A percentile compares a stretch with the other conserved stretches of the same genome.
phyloP scores from a whole-genome alignment of 23 tunicate species.

The Oikopleura vanhoeffeni region DNA sequence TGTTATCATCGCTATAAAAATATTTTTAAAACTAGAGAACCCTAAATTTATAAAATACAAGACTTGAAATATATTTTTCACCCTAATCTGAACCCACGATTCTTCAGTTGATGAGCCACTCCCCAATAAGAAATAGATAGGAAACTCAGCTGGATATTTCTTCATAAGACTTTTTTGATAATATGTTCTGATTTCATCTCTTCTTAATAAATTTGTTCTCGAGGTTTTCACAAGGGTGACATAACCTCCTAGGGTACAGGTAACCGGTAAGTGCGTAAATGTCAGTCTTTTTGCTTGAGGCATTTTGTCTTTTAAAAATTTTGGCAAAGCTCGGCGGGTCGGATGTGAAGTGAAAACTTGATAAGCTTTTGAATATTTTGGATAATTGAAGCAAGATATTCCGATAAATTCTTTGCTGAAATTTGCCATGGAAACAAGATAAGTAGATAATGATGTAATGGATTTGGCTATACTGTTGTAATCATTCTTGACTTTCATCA shows the following conservation, averaged over 20 bases:
- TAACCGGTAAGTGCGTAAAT: background rate
- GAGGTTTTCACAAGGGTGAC: background rate
- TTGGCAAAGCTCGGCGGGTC: background rate
- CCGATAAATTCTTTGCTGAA: background rate
- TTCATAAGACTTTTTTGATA: background rate
- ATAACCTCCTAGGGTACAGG: background rate
- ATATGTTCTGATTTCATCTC: background rate
- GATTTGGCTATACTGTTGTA: background rate
- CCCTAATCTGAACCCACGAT: background rate
- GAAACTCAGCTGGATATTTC: background rate
- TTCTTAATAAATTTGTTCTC: background rate
- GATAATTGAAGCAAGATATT: background rate
- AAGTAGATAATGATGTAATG: background rate
- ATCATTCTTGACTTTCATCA: background rate
- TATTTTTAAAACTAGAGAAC: no score
- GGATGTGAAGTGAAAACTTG: slow-evolving; percentile 10
- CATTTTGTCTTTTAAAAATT: background rate
- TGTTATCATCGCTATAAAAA: no score
- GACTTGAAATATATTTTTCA: no score
- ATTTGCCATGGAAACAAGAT: background rate
- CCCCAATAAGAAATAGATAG: background rate
- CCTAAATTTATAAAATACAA: no score
- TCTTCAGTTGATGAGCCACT: background rate
- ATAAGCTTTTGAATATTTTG: background rate
- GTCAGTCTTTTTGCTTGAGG: background rate